Percentiles rank a stretch among this genome's conserved stretches.
phyloP scores from a whole-genome alignment of 2,888 invertebrate genomes.

The Meiosimyza platycephala region DNA sequence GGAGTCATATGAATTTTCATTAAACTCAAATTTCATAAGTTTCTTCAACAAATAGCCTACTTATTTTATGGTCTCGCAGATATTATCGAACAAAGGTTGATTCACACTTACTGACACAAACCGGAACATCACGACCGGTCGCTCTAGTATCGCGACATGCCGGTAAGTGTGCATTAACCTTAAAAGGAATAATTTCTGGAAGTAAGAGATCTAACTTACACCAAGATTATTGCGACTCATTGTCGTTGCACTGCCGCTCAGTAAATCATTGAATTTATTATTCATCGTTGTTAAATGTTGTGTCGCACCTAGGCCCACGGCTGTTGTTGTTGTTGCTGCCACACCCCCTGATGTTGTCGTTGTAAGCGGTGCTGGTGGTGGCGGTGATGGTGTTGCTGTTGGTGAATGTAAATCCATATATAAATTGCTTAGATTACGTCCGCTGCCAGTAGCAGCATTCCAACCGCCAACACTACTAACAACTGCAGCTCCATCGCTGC shows the following conservation, averaged over 20 bases:
- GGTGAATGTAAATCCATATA: slow-evolving; percentile 51
- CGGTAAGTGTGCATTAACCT: no score
- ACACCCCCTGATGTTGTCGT: slow-evolving; percentile 21
- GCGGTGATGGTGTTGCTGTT: slow-evolving; percentile 42
- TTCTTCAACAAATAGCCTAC: no score
- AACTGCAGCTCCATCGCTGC: slow-evolving; percentile 27
- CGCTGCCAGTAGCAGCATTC: slow-evolving; percentile 4
- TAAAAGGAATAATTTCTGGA: no score
- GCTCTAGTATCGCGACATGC: no score
- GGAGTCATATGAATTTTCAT: background rate
- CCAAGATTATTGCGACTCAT: slow-evolving; percentile 37
- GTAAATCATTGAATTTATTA: slow-evolving; percentile 40
- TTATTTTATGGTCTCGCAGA: no score
- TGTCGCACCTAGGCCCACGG: slow-evolving; percentile 38
- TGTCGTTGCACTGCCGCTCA: slow-evolving; percentile 19
- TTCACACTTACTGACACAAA: no score
- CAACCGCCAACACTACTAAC: slow-evolving; percentile 27
- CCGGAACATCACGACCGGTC: no score
- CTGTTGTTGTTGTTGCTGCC: slow-evolving; percentile 18
- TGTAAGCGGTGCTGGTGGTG: background rate
- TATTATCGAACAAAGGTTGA: no score
- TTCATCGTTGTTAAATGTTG: slow-evolving; percentile 13
- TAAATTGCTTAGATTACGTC: slow-evolving; percentile 33
- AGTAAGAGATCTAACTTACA: slow-evolving; percentile 33
- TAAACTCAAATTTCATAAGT: no score